Conservation (phyloP, 2,797 vertebrate genomes). For the Spinus olivaceus region DNA sequence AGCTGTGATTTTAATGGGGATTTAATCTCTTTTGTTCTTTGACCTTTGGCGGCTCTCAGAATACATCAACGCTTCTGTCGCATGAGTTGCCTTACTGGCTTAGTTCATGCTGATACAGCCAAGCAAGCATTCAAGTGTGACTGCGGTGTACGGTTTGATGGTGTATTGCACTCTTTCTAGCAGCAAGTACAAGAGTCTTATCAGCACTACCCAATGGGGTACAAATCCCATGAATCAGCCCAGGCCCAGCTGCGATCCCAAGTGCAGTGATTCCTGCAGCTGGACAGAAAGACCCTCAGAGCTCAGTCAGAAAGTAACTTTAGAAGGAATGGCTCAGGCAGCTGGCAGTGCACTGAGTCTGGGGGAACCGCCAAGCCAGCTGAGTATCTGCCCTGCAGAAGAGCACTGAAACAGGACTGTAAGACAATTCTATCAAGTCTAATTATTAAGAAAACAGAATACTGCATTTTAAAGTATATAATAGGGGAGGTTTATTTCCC, state of each 20-base stretch:
- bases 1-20: slow-evolving; percentile 73
- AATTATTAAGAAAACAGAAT: neutral
- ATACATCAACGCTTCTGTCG: slow-evolving; percentile 53
- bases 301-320: neutral
- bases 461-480: neutral
- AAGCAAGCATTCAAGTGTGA: slow-evolving; percentile 11
- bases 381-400: neutral
- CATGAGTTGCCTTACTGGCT: slow-evolving; percentile 58
- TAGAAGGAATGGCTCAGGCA: neutral
- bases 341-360: neutral
- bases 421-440: neutral
- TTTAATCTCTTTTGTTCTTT: slow-evolving; percentile 75
- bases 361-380: rapidly evolving
- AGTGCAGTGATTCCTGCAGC: neutral
- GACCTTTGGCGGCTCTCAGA: slow-evolving; percentile 66
- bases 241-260: neutral
- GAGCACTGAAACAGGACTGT: neutral
- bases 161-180: neutral
- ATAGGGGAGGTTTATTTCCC: neutral
- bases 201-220: neutral
- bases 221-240: neutral
- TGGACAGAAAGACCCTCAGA: neutral
- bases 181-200: neutral
- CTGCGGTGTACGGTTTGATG: neutral
- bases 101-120: slow-evolving; percentile 52